Evolutionary conservation across 2,113 vertebrate genomes (phyloP).

Genomic region (Mus pahari): DNA sequence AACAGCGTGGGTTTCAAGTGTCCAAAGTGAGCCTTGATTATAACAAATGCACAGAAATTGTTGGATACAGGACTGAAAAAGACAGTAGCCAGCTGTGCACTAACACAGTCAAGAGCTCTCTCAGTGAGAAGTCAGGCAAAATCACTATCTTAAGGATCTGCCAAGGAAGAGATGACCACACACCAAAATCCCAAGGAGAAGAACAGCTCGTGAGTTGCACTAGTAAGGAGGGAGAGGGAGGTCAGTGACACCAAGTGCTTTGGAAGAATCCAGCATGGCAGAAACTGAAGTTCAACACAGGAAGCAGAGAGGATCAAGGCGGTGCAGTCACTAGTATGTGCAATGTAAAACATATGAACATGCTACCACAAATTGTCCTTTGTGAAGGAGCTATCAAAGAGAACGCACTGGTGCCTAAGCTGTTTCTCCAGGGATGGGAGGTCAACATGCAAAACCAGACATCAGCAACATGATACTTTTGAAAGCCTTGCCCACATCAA

Average conservation of each 20-base stretch:
- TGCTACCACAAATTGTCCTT: not conserved
- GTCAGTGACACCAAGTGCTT: not conserved
- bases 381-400: not conserved
- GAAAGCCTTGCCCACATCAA: not conserved
- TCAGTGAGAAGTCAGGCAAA: not conserved
- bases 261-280: not conserved
- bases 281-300: fast-evolving
- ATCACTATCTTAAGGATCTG: not conserved
- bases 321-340: too few species aligned
- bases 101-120: not conserved
- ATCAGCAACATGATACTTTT: not conserved
- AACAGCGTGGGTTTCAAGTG: not conserved
- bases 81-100: not conserved
- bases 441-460: not conserved
- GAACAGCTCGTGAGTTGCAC: not conserved
- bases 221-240: not conserved
- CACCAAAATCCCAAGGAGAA: not conserved
- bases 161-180: not conserved
- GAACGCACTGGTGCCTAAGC: not conserved
- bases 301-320: not conserved
- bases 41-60: not conserved
- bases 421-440: not conserved
- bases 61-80: not conserved
- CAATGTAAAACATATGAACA: not conserved
- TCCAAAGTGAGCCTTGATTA: not conserved